Conservation (phyloP, 2,113 vertebrate species). For the Podiceps cristatus region DNA sequence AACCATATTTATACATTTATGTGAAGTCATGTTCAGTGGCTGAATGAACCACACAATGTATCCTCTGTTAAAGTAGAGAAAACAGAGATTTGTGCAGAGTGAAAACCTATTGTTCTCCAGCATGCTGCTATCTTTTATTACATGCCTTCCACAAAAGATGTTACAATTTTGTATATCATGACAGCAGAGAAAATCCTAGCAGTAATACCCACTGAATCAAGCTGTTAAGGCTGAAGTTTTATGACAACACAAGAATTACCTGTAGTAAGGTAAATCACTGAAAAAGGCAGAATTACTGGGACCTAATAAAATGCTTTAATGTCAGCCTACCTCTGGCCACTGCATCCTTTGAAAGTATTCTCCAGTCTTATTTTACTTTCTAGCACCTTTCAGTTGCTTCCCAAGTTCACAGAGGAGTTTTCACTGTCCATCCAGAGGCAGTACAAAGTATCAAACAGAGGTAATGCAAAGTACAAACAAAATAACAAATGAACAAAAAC, state of each 20-base stretch:
- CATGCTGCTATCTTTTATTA: not conserved
- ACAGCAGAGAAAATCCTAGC: not conserved
- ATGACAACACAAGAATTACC: not conserved
- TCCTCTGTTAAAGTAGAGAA: not conserved
- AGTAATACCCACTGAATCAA: not conserved
- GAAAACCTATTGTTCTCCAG: not conserved
- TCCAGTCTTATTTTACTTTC: not conserved
- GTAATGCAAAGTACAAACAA: not conserved
- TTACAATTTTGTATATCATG: not conserved
- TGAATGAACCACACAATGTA: not conserved
- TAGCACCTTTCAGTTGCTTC: not conserved
- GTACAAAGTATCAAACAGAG: not conserved
- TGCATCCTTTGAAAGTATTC: not conserved
- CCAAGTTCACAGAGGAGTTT: fast-evolving
- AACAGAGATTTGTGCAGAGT: not conserved
- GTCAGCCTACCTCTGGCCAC: not conserved
- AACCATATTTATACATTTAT: not conserved
- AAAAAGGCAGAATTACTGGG: not conserved
- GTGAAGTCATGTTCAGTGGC: not conserved
- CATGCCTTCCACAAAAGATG: not conserved
- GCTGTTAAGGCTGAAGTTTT: not conserved
- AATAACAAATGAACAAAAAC: not conserved
- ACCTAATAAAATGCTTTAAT: not conserved
- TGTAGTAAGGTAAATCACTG: not conserved
- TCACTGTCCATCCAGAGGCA: not conserved